phyloP scores from a whole-genome alignment of 2,888 invertebrate genomes.

The Terebella lapidaria region DNA sequence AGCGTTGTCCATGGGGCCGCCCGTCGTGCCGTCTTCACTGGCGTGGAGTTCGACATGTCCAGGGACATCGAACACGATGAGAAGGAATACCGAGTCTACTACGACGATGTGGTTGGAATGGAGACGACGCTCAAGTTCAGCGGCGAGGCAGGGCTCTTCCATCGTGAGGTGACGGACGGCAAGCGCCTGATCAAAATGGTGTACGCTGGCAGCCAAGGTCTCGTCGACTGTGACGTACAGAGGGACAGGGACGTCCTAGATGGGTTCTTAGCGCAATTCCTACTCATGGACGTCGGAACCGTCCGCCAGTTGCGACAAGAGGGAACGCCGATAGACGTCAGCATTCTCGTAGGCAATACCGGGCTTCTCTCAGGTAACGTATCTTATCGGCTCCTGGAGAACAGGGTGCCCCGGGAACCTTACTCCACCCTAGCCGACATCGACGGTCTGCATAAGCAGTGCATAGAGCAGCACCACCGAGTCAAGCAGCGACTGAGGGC shows the following conservation, averaged over 20 bases:
- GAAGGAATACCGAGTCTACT: conserved; percentile 3
- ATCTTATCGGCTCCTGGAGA: not conserved
- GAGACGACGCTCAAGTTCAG: not conserved
- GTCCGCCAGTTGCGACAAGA: not conserved
- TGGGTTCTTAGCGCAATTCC: conserved; percentile 11
- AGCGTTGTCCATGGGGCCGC: not conserved
- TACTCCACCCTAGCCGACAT: conserved; percentile 2
- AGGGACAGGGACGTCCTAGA: conserved; percentile 2
- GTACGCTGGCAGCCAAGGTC: conserved; percentile 5
- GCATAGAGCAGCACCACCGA: conserved; percentile 1
- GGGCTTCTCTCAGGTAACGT: not conserved
- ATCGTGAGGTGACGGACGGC: conserved; percentile 14
- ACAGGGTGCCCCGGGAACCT: not conserved
- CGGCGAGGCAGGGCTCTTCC: conserved; percentile 11
- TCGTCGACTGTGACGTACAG: conserved; percentile 16
- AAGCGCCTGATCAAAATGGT: conserved; percentile 7
- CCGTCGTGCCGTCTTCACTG: not conserved
- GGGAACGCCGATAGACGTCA: not conserved
- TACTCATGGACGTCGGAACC: not conserved
- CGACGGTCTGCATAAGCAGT: not conserved
- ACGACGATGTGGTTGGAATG: conserved; percentile 10
- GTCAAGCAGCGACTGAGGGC: not conserved
- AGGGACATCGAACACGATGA: conserved; percentile 3
- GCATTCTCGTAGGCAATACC: not conserved
- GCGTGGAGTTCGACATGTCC: not conserved